Evolutionary conservation across 1,140 invertebrate genomes (phyloP), one percentile per base, ranked within the genome.

Genomic region (Dolichoris vasculosae): DNA sequence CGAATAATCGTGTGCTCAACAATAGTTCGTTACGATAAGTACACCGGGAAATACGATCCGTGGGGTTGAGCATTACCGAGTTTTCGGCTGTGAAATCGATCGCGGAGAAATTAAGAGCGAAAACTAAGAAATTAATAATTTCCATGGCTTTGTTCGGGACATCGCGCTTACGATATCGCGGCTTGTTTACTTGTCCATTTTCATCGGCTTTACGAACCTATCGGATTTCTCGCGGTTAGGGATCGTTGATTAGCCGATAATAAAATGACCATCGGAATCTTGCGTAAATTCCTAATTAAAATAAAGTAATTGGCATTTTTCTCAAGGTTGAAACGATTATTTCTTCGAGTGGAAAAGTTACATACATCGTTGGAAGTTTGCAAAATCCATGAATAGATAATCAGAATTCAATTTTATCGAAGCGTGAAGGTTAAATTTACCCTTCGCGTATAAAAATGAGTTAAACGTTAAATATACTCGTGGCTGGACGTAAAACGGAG

Each of bases 361-460:
- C 38, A 59, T 59, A 9, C 55, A 59, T 26, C 55, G 23, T 26
- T 26, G 20, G 23, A 59, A 3, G 20, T 71, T 71, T 71, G 67
- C 38, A 38, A 40, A 71, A 40, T 71, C 0, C 35, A 40, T 40
- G 32, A 71, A 71, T 71, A 71, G 67, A 40, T 71, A 71, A 71
- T 71, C 17, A 32, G 35, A 38, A 71, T 20, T 11, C 55, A 4
- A 59, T 26, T 59, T 59, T 59, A 15, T 71, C 38, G 67, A 71
- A n/a, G 2, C 20, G 67, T 15, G 67, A 71, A 71, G 67, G 38
- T 71, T 71, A 71, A 71, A 40, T 38, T 71, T 71, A 40, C 67
- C 67, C 67, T 71, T 71, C 35, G 35, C 17, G 20, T 71, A 40
- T 71, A 32, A 40, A 71, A 71, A 40, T 71, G 20, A 2, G 2